Percentiles rank a stretch among this genome's conserved stretches.
Conservation (phyloP, 2,113 vertebrate genomes). For the Gnathonemus longibarbis region DNA sequence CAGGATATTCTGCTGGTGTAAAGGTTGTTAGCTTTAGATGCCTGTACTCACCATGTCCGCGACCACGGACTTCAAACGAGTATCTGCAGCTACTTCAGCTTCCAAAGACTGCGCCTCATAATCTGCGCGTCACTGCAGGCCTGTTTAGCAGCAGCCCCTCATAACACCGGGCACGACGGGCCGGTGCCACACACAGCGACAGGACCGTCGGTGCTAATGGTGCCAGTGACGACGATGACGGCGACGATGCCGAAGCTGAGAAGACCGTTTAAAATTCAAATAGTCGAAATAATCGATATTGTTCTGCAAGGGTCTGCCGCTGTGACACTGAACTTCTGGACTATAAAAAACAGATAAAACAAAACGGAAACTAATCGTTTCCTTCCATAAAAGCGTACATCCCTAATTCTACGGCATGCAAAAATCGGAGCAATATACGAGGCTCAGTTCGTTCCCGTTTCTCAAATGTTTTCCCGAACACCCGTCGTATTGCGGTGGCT, state of each 20-base stretch:
- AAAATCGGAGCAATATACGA: background rate
- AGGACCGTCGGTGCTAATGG: background rate
- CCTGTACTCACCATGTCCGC: slow-evolving; percentile 52
- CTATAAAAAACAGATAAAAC: slow-evolving; percentile 4
- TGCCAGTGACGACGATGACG: background rate
- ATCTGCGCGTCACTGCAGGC: slow-evolving; percentile 26
- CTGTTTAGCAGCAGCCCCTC: background rate
- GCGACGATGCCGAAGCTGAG: background rate
- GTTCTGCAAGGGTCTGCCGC: slow-evolving; percentile 9
- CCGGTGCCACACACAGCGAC: background rate
- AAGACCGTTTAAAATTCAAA: background rate
- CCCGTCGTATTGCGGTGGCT: slow-evolving; percentile 18
- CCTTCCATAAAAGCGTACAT: background rate
- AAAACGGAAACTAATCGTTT: background rate
- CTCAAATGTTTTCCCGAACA: slow-evolving; percentile 22
- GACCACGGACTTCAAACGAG: slow-evolving; percentile 31
- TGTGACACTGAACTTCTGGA: slow-evolving; percentile 13
- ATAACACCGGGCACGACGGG: background rate
- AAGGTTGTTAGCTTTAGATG: background rate
- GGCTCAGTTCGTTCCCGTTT: slow-evolving; percentile 31
- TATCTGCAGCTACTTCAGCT: slow-evolving; percentile 33
- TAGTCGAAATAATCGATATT: slow-evolving; percentile 27
- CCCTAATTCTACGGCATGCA: background rate
- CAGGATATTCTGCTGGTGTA: background rate
- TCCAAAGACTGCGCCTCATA: slow-evolving; percentile 39